phyloP scores from a whole-genome alignment of 1,140 invertebrate species.

The Belonocnema kinseyi region DNA sequence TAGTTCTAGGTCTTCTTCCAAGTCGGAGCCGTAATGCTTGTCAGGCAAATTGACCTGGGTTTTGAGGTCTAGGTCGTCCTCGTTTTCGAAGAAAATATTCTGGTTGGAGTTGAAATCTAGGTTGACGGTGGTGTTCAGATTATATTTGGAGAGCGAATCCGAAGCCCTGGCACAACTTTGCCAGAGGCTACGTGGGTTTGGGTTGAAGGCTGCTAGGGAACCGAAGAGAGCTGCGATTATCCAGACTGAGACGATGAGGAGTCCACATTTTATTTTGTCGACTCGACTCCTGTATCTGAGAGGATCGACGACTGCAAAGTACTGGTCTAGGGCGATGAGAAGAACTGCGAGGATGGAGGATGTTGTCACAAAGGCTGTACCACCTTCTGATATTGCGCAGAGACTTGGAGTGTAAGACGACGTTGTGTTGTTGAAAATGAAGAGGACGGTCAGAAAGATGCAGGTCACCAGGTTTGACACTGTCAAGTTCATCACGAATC shows the following conservation, averaged over 20 bases:
- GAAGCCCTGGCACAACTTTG: slow-evolving; percentile 65
- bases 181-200: slow-evolving; percentile 76
- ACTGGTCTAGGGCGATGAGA: slow-evolving; percentile 90
- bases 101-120: neutral
- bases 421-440: slow-evolving; percentile 68
- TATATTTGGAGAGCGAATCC: neutral
- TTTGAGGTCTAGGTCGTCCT: slow-evolving; percentile 9
- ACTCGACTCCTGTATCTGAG: slow-evolving; percentile 88
- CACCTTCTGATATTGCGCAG: slow-evolving; percentile 66
- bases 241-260: slow-evolving; percentile 84
- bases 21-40: neutral
- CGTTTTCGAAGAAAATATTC: neutral
- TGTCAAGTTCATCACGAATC: slow-evolving; percentile 83
- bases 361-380: slow-evolving; percentile 66
- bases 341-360: slow-evolving; percentile 83
- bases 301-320: slow-evolving; percentile 90
- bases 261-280: slow-evolving; percentile 82
- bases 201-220: slow-evolving; percentile 74
- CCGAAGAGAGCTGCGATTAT: slow-evolving; percentile 78
- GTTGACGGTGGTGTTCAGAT: neutral
- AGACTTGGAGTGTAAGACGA: slow-evolving; percentile 46
- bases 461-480: slow-evolving; percentile 81
- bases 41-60: slow-evolving; percentile 20
- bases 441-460: slow-evolving; percentile 78
- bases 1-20: neutral